Evolutionary conservation across 2,888 invertebrate genomes (phyloP).

Genomic region (Linnaemya tessellans): DNA sequence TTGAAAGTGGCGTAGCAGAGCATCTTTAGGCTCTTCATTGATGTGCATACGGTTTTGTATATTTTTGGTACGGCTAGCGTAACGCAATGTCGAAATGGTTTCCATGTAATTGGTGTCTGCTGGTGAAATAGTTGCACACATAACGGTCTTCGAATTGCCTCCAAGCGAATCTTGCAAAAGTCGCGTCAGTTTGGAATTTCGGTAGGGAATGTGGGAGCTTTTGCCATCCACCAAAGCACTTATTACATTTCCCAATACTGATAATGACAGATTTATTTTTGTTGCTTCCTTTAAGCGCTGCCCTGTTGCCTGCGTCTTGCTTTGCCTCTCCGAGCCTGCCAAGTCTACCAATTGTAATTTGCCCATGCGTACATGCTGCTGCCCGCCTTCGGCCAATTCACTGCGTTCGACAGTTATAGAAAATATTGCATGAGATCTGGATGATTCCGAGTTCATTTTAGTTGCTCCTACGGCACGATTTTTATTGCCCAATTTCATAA

Average conservation of each 20-base stretch:
- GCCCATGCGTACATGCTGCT: slow-evolving; percentile 96
- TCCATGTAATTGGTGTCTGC: slow-evolving; percentile 98
- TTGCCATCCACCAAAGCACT: slow-evolving; percentile 99
- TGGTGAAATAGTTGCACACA: slow-evolving; percentile 99
- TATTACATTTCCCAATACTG: slow-evolving; percentile 98
- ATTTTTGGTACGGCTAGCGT: slow-evolving; percentile 98
- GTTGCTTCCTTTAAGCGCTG: slow-evolving; percentile 97
- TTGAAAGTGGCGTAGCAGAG: slow-evolving; percentile 96
- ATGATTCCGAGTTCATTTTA: slow-evolving; percentile 98
- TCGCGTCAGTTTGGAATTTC: slow-evolving; percentile 98
- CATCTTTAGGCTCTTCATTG: slow-evolving; percentile 99
- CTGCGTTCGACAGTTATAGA: slow-evolving; percentile 98
- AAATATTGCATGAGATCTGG: slow-evolving; percentile 98
- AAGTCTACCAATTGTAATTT: slow-evolving; percentile 98
- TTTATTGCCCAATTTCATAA: slow-evolving; percentile 98
- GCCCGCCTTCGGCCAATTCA: slow-evolving; percentile 90
- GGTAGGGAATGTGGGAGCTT: slow-evolving; percentile 98
- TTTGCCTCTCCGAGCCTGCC: slow-evolving; percentile 98
- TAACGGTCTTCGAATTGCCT: slow-evolving; percentile 97
- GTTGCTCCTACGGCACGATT: slow-evolving; percentile 96
- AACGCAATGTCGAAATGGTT: slow-evolving; percentile 97
- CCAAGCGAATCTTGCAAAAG: slow-evolving; percentile 98
- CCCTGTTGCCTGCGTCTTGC: slow-evolving; percentile 97
- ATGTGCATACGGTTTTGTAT: slow-evolving; percentile 98
- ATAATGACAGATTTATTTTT: slow-evolving; percentile 98